phyloP scores from a whole-genome alignment of 2,888 invertebrate genomes.

The Parnassius orleans region DNA sequence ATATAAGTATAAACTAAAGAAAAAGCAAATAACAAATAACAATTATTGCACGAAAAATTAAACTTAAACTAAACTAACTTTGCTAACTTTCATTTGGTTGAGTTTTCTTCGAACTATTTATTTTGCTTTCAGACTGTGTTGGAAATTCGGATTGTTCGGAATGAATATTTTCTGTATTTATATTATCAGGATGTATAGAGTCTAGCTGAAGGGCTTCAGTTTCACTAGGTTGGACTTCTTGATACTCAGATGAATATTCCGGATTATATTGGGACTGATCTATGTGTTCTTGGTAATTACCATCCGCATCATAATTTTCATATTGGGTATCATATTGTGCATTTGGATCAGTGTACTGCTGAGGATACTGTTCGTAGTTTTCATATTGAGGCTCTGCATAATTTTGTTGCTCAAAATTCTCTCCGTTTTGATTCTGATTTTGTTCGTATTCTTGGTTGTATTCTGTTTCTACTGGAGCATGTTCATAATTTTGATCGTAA shows the following conservation, averaged over 20 bases:
- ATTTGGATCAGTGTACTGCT: slow-evolving; percentile 53
- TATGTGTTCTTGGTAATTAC: slow-evolving; percentile 52
- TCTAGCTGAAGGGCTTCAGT: slow-evolving; percentile 2
- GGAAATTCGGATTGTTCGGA: slow-evolving; percentile 26
- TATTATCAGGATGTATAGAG: slow-evolving; percentile 25
- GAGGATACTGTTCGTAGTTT: slow-evolving; percentile 57
- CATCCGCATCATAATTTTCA: slow-evolving; percentile 53
- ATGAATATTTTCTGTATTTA: slow-evolving; percentile 18
- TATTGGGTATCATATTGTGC: slow-evolving; percentile 55
- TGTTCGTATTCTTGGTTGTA: slow-evolving; percentile 47
- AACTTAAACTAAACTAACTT: slow-evolving; percentile 38
- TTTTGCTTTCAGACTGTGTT: slow-evolving; percentile 37
- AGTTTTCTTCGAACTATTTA: slow-evolving; percentile 45
- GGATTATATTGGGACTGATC: slow-evolving; percentile 49
- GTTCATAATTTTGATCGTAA: slow-evolving; percentile 47
- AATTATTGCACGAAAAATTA: slow-evolving; percentile 62
- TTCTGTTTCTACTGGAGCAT: slow-evolving; percentile 38
- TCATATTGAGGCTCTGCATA: slow-evolving; percentile 56
- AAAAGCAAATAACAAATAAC: slow-evolving; percentile 46
- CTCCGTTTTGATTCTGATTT: slow-evolving; percentile 33
- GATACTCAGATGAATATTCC: slow-evolving; percentile 44
- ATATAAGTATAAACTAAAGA: slow-evolving; percentile 27
- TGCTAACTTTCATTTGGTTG: slow-evolving; percentile 64
- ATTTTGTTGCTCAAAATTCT: slow-evolving; percentile 53
- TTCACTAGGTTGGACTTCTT: slow-evolving; percentile 29